These are phyloP conservation scores for Lochmaea capreae DNA, from an alignment of 2,888 invertebrate species.

Conservation along the genomic window DNA sequence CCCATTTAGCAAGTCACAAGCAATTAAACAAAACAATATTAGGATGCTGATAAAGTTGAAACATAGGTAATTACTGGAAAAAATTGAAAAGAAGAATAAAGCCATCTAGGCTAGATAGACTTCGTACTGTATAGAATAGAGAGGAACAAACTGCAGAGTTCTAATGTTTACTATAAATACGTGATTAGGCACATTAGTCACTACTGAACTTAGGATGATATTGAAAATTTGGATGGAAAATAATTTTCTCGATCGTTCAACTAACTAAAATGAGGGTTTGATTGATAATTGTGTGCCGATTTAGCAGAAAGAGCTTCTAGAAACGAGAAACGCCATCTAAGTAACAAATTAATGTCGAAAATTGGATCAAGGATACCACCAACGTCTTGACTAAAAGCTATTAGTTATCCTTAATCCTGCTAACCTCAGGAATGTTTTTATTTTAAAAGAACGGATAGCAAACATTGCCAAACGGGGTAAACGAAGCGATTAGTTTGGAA, in stretches of 20 bases:
- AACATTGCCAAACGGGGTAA: not conserved
- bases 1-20: too few relatives aligned
- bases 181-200: not conserved
- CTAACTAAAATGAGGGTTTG: constrained; percentile 18
- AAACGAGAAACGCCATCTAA: constrained; percentile 17
- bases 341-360: constrained; percentile 31
- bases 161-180: not conserved
- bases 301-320: constrained; percentile 9
- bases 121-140: too few relatives aligned
- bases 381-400: constrained; percentile 28
- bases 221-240: constrained; percentile 8
- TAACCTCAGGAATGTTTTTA: constrained; percentile 21
- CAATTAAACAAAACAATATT: too few relatives aligned
- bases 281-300: constrained; percentile 33
- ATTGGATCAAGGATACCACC: constrained; percentile 28
- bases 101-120: too few relatives aligned
- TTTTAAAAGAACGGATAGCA: constrained; percentile 6
- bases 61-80: too few relatives aligned
- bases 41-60: too few relatives aligned
- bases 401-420: constrained; percentile 32
- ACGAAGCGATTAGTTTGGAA: constrained; percentile 1
- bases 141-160: not conserved
- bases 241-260: constrained; percentile 13
- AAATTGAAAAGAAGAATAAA: too few relatives aligned
- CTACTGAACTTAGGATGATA: not conserved